Base-by-base conservation (phyloP, 1,140 invertebrate genomes). In the Drosophila ananassae region DNA sequence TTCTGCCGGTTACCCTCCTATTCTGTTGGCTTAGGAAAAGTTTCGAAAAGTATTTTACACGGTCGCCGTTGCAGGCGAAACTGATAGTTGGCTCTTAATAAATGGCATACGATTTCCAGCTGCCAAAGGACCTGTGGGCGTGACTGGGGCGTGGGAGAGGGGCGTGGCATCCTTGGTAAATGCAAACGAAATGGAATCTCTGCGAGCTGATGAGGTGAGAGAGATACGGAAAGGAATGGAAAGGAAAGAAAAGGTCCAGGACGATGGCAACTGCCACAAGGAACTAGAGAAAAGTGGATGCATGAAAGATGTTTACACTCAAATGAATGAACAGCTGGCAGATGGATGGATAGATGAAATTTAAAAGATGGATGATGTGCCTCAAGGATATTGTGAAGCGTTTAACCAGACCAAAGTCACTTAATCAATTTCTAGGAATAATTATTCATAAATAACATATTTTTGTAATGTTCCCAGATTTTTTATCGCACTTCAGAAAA, bases 21-120 rank as follows among this genome's bases (percentile, higher is more conserved):
- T 78, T 74, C 64, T 61, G 64, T 82, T 75, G 67, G 82, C 76
- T 84, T 71, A 53, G 69, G 46, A 56, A 83, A 87, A 87, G 60
- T 89, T 77, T 71, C 59, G 66, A 73, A 87, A 85, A 87, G 74
- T 85, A 87, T 85, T 85, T 85, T 87, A 58, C 82, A 85, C 77
- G 67, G 67, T 73, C 59, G 60, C 71, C 67, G 48, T 73, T 73
- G 52, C 63, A 55, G 60, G 63, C 62, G 58, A 82, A 82, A 89
- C 83, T 87, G 82, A 87, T 89, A 87, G 82, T 77, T 78, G 64
- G 54, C 61, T 73, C 64, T 87, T 85, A 87, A 85, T 85, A 85
- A 85, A 85, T 85, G 82, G 74, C 61, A 62, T 62, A 64, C 60
- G 77, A 46, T 74, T 46, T n/a, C 61, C 32, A 54, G 57, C 37